A percentile compares a stretch with the other conserved stretches of the same genome.
phyloP scores from a whole-genome alignment of 2,888 invertebrate genomes.

The Drymonia ruficornis region DNA sequence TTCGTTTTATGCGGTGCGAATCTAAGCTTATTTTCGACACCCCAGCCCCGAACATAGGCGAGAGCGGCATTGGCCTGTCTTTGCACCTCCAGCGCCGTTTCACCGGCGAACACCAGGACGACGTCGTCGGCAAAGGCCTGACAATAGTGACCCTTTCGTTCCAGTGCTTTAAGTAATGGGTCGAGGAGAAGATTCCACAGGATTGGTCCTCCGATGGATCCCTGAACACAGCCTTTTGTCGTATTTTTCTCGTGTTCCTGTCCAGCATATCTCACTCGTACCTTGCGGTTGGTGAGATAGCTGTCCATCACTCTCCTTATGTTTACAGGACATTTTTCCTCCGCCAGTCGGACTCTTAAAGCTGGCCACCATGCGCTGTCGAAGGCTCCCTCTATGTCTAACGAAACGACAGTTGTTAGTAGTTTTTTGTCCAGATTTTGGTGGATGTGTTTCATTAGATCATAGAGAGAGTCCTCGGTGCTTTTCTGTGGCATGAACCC shows the following conservation, averaged over 20 bases:
- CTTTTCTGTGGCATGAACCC: conserved; percentile 28
- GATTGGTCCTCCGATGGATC: conserved; percentile 23
- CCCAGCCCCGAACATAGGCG: too few species aligned
- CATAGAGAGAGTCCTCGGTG: conserved; percentile 20
- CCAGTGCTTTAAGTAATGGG: too few species aligned
- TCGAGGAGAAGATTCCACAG: conserved; percentile 22
- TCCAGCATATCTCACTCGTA: too few species aligned
- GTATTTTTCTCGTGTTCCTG: too few species aligned
- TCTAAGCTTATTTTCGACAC: too few species aligned
- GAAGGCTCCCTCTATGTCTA: conserved; percentile 42
- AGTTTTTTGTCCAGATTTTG: background rate
- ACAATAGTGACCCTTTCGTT: too few species aligned
- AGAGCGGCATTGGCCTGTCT: too few species aligned
- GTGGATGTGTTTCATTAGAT: background rate
- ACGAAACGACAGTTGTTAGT: conserved; percentile 12
- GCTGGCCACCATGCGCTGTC: conserved; percentile 46
- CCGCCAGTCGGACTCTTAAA: conserved; percentile 15
- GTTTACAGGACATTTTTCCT: conserved; percentile 20
- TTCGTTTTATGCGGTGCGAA: too few species aligned
- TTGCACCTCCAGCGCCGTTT: too few species aligned
- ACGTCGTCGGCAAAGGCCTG: too few species aligned
- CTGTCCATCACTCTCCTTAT: conserved; percentile 10
- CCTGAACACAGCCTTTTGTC: too few species aligned
- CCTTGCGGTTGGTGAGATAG: conserved; percentile 15
- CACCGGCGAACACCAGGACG: too few species aligned